Evolutionary conservation across 2,797 vertebrate genomes (phyloP).

Genomic region (Enteromius fasciolatus): DNA sequence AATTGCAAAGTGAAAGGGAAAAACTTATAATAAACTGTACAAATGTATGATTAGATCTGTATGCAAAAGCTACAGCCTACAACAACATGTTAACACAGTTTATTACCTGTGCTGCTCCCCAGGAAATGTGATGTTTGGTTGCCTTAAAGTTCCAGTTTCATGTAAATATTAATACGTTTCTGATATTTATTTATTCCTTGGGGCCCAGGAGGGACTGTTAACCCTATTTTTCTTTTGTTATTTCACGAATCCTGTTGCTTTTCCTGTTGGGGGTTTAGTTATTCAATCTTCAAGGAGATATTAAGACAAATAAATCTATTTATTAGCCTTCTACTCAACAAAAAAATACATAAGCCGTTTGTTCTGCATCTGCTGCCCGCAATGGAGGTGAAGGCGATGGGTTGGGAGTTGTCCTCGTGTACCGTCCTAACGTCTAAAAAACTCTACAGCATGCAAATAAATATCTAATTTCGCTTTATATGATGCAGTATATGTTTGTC

Average conservation of each 20-base stretch:
- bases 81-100: neutral
- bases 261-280: neutral
- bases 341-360: neutral
- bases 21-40: neutral
- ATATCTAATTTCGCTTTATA: neutral
- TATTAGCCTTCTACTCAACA: neutral
- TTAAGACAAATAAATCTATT: neutral
- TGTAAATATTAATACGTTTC: slow-evolving; percentile 9
- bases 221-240: neutral
- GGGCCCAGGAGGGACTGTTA: slow-evolving; percentile 18
- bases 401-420: slow-evolving; percentile 49
- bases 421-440: slow-evolving; percentile 9
- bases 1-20: neutral
- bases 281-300: neutral
- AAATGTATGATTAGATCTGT: neutral
- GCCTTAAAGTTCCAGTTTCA: slow-evolving; percentile 39
- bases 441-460: slow-evolving; percentile 9
- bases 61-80: neutral
- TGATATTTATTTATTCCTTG: slow-evolving; percentile 17
- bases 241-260: slow-evolving; percentile 23
- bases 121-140: slow-evolving; percentile 1
- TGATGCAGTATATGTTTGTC: neutral
- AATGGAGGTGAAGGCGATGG: slow-evolving; percentile 9
- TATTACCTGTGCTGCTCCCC: slow-evolving; percentile 19
- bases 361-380: slow-evolving; percentile 1